Percentiles rank a stretch among this genome's conserved stretches.
Conservation (phyloP, 2,113 vertebrate species). For the Psephotus haematonotus region DNA sequence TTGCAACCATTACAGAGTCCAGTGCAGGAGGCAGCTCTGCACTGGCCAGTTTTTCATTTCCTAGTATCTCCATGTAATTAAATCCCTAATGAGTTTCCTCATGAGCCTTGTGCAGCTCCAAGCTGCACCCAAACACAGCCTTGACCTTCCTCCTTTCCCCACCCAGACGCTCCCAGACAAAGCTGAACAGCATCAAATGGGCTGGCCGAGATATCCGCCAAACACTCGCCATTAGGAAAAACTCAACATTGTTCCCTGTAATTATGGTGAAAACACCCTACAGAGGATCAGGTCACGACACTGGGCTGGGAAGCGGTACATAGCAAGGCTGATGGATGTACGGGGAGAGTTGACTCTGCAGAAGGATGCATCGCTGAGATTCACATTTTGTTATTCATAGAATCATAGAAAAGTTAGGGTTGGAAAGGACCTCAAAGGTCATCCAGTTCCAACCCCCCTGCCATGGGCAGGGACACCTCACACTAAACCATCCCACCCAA, state of each 20-base stretch:
- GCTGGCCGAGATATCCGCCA: background rate
- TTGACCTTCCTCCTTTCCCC: background rate
- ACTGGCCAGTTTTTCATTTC: background rate
- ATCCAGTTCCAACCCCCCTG: too few relatives aligned
- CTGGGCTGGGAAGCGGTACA: background rate
- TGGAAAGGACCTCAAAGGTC: too few relatives aligned
- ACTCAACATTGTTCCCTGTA: rapidly evolving
- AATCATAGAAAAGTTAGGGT: too few relatives aligned
- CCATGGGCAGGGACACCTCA: too few relatives aligned
- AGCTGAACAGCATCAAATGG: background rate
- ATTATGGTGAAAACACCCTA: background rate
- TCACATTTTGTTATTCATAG: background rate
- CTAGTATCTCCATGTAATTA: background rate
- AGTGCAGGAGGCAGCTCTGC: background rate
- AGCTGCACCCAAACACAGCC: background rate
- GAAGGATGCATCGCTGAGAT: background rate
- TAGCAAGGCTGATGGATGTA: background rate
- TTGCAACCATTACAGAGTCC: background rate
- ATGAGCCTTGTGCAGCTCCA: rapidly evolving
- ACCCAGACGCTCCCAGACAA: background rate
- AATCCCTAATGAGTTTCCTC: background rate
- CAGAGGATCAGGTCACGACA: background rate
- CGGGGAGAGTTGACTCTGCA: background rate
- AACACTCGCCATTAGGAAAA: background rate
- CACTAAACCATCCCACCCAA: too few relatives aligned